A percentile compares a stretch with the other conserved stretches of the same genome.
Conservation (phyloP, 2,113 vertebrate species). For the Cacatua alba region DNA sequence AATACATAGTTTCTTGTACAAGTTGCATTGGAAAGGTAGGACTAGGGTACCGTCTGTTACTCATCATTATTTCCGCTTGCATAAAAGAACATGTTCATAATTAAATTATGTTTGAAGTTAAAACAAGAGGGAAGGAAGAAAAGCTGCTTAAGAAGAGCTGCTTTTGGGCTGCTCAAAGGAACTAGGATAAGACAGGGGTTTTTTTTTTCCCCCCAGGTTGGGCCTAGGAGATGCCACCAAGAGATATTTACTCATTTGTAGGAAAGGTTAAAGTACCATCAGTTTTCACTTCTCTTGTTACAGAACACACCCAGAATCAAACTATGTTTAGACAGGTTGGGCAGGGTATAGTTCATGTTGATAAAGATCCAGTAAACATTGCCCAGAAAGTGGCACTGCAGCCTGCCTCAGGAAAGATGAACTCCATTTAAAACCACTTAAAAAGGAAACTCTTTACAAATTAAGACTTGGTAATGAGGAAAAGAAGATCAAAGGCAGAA, state of each 20-base stretch:
- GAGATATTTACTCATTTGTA: not conserved
- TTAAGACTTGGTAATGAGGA: conserved; percentile 23
- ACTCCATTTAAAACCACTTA: conserved; percentile 41
- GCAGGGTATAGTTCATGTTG: not conserved
- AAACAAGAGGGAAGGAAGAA: conserved; percentile 1
- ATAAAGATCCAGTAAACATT: not conserved
- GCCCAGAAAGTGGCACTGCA: not conserved
- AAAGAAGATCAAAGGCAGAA: conserved; percentile 30
- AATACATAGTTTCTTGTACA: not conserved
- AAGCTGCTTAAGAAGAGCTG: not conserved
- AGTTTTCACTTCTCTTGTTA: not conserved
- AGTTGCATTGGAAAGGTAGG: not conserved
- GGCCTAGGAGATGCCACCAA: not conserved
- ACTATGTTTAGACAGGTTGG: conserved; percentile 28
- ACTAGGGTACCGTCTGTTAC: not conserved
- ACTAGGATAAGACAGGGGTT: not conserved
- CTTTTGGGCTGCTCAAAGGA: not conserved
- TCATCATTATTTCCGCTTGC: not conserved
- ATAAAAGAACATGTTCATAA: not conserved
- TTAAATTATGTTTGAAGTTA: not conserved
- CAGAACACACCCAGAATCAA: not conserved
- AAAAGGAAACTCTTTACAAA: conserved; percentile 35
- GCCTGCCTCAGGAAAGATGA: not conserved
- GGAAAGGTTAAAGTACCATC: not conserved
- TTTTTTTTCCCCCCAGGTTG: not conserved